phyloP scores from a whole-genome alignment of 1,140 invertebrate genomes.

The Pinna nobilis region DNA sequence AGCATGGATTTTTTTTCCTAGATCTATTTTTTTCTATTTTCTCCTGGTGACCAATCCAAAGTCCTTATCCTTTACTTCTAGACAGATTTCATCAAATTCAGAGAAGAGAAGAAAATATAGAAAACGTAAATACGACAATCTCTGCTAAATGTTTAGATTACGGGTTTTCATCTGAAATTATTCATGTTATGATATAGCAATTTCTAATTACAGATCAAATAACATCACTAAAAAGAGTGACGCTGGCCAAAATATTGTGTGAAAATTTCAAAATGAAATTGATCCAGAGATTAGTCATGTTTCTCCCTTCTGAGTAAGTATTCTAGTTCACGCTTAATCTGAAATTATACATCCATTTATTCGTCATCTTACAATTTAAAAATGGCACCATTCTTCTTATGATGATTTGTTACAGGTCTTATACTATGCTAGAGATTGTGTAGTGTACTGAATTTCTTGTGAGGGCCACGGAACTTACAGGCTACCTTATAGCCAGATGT shows the following conservation, averaged over 20 bases:
- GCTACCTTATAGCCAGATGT: no score
- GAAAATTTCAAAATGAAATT: background rate
- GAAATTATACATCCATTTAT: background rate
- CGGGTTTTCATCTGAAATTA: no score
- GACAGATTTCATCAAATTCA: no score
- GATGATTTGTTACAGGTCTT: background rate
- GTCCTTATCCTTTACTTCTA: no score
- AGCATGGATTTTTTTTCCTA: no score
- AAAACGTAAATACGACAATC: no score
- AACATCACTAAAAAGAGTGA: background rate
- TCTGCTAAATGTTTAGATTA: no score
- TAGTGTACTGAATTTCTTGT: background rate
- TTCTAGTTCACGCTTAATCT: background rate
- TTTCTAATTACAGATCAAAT: constrained; percentile 1
- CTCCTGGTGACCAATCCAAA: no score
- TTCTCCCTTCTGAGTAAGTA: constrained; percentile 5
- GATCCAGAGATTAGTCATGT: constrained; percentile 6
- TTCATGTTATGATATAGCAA: no score
- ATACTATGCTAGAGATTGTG: background rate
- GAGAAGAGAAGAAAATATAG: no score
- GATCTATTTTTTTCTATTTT: no score
- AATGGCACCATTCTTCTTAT: background rate
- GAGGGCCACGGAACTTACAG: no score
- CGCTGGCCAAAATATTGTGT: constrained; percentile 12
- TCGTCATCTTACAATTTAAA: background rate